Evolutionary conservation across 1,140 invertebrate genomes (phyloP).

Genomic region (Papilio polyxenes): DNA sequence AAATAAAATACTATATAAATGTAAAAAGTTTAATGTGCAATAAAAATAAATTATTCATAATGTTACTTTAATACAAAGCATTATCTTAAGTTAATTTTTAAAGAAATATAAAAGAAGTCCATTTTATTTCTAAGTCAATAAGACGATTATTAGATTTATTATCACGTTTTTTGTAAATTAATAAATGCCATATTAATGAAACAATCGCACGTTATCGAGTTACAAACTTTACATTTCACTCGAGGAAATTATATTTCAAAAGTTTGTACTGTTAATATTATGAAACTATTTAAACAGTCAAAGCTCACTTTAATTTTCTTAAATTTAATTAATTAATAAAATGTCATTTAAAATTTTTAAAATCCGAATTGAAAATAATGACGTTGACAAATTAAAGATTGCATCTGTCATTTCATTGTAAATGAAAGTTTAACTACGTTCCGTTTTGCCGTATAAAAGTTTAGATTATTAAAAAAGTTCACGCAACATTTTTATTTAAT

Average conservation of each 20-base stretch:
- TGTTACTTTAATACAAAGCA: slow-evolving; percentile 55
- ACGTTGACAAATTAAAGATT: neutral
- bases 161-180: slow-evolving; percentile 66
- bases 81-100: slow-evolving; percentile 50
- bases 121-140: slow-evolving; percentile 32
- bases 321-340: slow-evolving; percentile 47
- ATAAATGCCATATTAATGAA: slow-evolving; percentile 65
- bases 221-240: slow-evolving; percentile 61
- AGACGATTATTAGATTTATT: slow-evolving; percentile 47
- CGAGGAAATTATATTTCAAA: slow-evolving; percentile 56
- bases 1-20: slow-evolving; percentile 49
- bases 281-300: slow-evolving; percentile 49
- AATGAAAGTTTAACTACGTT: neutral
- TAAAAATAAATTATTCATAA: slow-evolving; percentile 61
- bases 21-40: slow-evolving; percentile 74
- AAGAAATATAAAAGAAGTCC: slow-evolving; percentile 37
- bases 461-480: neutral
- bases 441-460: neutral
- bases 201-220: slow-evolving; percentile 44
- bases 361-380: neutral
- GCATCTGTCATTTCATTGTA: neutral
- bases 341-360: neutral
- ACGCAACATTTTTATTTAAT: neutral
- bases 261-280: slow-evolving; percentile 62
- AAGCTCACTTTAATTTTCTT: slow-evolving; percentile 53